These are phyloP conservation scores for Macrophya annulata DNA, from an alignment of 2,888 invertebrate genomes.

Conservation along the genomic window DNA sequence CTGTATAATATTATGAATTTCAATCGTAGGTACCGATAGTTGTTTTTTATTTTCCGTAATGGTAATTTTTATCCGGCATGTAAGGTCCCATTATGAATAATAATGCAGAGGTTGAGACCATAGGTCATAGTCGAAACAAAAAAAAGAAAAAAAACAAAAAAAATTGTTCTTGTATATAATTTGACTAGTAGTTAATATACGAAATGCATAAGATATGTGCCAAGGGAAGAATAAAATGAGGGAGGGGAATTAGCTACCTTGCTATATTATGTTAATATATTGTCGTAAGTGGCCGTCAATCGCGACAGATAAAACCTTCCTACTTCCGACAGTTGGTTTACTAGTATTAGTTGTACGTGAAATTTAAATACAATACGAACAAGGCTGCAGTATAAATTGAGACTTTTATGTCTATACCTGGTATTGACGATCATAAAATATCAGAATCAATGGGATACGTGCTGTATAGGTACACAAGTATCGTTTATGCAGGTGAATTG, in stretches of 20 bases:
- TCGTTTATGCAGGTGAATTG: not conserved
- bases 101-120: constrained; percentile 9
- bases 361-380: constrained; percentile 56
- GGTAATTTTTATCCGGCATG: not conserved
- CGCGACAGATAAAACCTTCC: constrained; percentile 57
- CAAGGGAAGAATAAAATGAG: constrained; percentile 20
- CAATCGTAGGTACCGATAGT: too few species aligned
- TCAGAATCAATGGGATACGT: not conserved
- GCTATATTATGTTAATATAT: constrained; percentile 39
- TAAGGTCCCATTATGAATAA: not conserved
- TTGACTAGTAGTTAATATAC: not conserved
- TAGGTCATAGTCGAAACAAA: not conserved
- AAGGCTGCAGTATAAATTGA: constrained; percentile 41
- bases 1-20: too few species aligned
- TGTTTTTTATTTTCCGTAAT: too few species aligned
- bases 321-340: constrained; percentile 64
- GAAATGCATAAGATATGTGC: constrained; percentile 22
- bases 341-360: not conserved
- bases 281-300: constrained; percentile 37
- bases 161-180: not conserved
- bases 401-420: not conserved
- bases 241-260: constrained; percentile 16
- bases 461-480: not conserved
- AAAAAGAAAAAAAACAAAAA: not conserved
- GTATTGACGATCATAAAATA: not conserved